A percentile compares a stretch with the other conserved stretches of the same genome.
Evolutionary conservation across 2,113 vertebrate genomes (phyloP).

Genomic region (Thermophis baileyi): DNA sequence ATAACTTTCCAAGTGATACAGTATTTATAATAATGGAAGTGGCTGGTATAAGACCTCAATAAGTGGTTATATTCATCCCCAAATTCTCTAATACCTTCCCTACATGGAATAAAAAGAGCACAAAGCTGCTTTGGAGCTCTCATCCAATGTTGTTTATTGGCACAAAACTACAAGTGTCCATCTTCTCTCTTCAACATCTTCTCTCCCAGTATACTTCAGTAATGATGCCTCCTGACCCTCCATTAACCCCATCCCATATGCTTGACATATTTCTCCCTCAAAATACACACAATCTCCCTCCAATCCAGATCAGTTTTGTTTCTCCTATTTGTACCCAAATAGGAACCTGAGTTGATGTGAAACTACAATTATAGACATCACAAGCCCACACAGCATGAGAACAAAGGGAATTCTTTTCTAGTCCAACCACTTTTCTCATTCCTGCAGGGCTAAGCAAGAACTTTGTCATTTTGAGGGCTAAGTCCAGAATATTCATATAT

Average conservation of each 20-base stretch:
- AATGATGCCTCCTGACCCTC: not conserved
- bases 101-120: not conserved
- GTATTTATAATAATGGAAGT: not conserved
- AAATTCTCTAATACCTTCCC: not conserved
- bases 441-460: not conserved
- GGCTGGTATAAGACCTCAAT: not conserved
- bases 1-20: not conserved
- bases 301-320: not conserved
- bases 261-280: not conserved
- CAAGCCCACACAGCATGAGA: not conserved
- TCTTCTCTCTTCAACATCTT: not conserved
- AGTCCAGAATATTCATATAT: not conserved
- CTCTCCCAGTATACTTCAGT: not conserved
- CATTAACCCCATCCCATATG: not conserved
- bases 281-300: not conserved
- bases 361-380: not conserved
- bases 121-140: not conserved
- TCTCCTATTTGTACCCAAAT: not conserved
- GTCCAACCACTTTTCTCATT: not conserved
- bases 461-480: not conserved
- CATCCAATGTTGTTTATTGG: conserved; percentile 24
- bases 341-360: conserved; percentile 35
- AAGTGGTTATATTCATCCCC: not conserved
- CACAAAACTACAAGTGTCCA: conserved; percentile 23
- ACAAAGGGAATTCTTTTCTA: not conserved